Conservation (phyloP, 2,113 vertebrate genomes). For the Perca schrenkii region DNA sequence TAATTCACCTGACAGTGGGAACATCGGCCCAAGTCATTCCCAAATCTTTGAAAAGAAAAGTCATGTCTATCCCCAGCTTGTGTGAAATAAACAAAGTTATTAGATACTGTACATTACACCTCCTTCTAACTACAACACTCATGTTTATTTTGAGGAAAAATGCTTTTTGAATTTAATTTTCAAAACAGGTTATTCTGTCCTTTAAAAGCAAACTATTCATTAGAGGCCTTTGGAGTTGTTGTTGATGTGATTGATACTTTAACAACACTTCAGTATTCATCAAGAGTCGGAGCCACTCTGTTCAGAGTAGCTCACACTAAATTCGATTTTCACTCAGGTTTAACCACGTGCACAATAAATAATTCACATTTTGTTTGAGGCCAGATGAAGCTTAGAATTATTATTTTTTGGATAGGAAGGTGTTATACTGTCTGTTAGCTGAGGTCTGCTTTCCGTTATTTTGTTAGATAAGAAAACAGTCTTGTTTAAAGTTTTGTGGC, state of each 20-base stretch:
- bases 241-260: not conserved
- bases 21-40: not conserved
- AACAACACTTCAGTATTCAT: not conserved
- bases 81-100: too few species aligned
- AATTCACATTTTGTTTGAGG: not conserved
- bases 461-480: not conserved
- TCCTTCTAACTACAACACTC: not conserved
- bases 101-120: not conserved
- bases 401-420: not conserved
- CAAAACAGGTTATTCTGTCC: too few species aligned
- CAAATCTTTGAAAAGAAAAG: not conserved
- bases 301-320: not conserved
- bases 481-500: not conserved
- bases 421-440: not conserved
- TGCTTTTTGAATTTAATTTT: not conserved
- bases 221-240: not conserved
- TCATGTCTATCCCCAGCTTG: not conserved
- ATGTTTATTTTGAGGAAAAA: not conserved
- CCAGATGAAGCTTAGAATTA: not conserved
- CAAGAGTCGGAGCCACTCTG: not conserved
- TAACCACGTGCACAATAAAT: not conserved
- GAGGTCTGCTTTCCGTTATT: not conserved
- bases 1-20: too few species aligned
- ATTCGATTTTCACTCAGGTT: not conserved
- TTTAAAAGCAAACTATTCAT: not conserved